Base-by-base conservation (phyloP, 2,113 vertebrate genomes). In the Cheilinus undulatus region DNA sequence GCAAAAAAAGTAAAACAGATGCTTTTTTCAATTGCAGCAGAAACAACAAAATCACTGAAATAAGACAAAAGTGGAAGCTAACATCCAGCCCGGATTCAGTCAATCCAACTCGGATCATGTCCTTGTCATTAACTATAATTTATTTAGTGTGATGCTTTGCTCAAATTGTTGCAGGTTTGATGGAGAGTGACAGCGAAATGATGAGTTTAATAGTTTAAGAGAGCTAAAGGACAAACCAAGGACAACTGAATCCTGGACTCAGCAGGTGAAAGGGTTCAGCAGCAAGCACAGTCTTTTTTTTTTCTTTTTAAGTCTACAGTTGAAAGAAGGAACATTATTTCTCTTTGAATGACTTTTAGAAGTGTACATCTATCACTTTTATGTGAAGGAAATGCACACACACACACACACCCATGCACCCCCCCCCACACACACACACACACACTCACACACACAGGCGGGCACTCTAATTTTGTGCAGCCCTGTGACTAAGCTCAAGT, bases 251-350 rank as follows among this genome's bases (percentile, higher is more conserved):
- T 92, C 91, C 92, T 86, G 87, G 86, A 95, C 94, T 94, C 94
- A 95, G 95, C 95, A 94, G 95, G 96, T 96, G 96, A 95, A 94
- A 96, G 75, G 94, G 95, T 95, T 95, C 93, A 96, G 95, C 95
- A 77, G 94, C 95, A 95, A 95, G 95, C 95, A 94, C 89, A 94
- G 93, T 92, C 68, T 34, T 1, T n/a, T 90, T 74, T 30, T 70
- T 27, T 28, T 20, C 17, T 42, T 17, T 3, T 17, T 50, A 34
- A 48, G 43, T 69, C 27, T 68, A 36, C 49, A 65, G 28, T 38
- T 19, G 53, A 76, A 80, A 85, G 87, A 88, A 86, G 28, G 24
- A 72, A 57, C 57, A 80, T 42, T 10, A 78, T 48, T 60, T 59
- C 19, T 64, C 22, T 43, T 17, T 56, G 45, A 79, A 50, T 42